Evolutionary conservation across 30 jellyfish, hydroid and myxozoan species (phyloP).

Genomic region (Aurelia sp.): DNA sequence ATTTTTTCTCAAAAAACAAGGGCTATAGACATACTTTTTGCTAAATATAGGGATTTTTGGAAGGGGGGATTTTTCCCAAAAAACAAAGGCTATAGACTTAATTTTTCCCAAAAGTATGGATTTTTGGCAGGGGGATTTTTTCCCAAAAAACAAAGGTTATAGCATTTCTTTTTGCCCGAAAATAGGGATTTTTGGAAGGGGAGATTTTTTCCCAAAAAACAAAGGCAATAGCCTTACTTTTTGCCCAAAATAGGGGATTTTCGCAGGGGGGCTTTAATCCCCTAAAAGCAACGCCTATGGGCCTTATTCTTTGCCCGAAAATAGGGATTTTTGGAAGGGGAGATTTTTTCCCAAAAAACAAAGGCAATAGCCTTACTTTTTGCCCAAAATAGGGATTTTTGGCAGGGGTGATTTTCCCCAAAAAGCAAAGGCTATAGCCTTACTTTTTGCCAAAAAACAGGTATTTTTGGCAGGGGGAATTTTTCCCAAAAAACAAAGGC

Average conservation of each 20-base stretch:
- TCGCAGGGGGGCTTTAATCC: not conserved
- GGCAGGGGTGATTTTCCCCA: not conserved
- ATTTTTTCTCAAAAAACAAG: too few relatives aligned
- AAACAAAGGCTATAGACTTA: too few relatives aligned
- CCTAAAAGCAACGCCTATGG: not conserved
- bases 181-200: not conserved
- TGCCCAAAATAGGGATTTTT: not conserved
- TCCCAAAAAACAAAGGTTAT: not conserved
- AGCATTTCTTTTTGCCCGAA: not conserved
- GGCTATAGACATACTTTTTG: too few relatives aligned
- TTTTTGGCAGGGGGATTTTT: not conserved
- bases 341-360: not conserved
- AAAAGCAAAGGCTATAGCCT: too few relatives aligned
- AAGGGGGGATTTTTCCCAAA: not conserved
- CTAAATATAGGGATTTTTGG: too few relatives aligned
- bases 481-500: not conserved
- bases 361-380: not conserved
- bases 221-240: not conserved
- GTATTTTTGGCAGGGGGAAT: not conserved
- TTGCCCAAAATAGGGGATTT: not conserved
- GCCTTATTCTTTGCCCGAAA: not conserved
- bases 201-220: not conserved
- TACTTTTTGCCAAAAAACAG: too few relatives aligned
- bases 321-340: not conserved
- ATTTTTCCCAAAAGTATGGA: too few relatives aligned